Base-by-base conservation (phyloP, 2,797 vertebrate species). In the Parauchenoglanis ngamensis region DNA sequence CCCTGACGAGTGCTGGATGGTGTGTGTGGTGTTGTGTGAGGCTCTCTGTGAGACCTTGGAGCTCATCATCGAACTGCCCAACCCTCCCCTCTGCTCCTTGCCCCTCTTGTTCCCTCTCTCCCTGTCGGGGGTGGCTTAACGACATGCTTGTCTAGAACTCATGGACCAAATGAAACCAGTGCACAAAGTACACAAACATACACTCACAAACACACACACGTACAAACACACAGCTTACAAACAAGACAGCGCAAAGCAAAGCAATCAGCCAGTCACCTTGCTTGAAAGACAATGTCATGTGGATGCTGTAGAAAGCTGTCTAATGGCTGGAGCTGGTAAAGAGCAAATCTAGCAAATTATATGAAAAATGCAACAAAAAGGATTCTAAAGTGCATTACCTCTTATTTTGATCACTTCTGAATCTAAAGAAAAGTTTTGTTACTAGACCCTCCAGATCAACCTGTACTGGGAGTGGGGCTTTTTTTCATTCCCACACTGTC, bases 281-380 rank as follows among this genome's bases (percentile, higher is more conserved):
- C 44, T 76, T 89, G 85, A 90, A 93, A 63, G 90, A 91, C 89
- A 92, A 93, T 44, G 35, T 89, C 89, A 79, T 92, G 92, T 93
- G 93, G 94, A 94, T 90, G 93, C 90, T 83, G 23, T 85, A 88
- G 90, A 92, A 91, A 92, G 93, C 25, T 21, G 4, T 31, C n/a
- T 40, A 31, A 79, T 40, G 31, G 8, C 49, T 49, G 11, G 72
- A 75, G 72, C 23, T 12, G 10, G 44, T 46, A 2, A 49, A 73
- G 4, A 10, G 17, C 15, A 23, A 13, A 11, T 4, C 1, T 3
- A 19, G 49, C 10, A 49, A n/a, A 54, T 84, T 80, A 79, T 67
- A 87, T 40, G 19, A 49, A 52, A 75, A 76, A 17, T 25, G 1
- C 17, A 76, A 52, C 5, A 10, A 44, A 17, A 44, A 31, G 8